Evolutionary conservation across 2,888 invertebrate species (phyloP), one percentile per base, ranked within the genome.

Genomic region (Athalia cordata): DNA sequence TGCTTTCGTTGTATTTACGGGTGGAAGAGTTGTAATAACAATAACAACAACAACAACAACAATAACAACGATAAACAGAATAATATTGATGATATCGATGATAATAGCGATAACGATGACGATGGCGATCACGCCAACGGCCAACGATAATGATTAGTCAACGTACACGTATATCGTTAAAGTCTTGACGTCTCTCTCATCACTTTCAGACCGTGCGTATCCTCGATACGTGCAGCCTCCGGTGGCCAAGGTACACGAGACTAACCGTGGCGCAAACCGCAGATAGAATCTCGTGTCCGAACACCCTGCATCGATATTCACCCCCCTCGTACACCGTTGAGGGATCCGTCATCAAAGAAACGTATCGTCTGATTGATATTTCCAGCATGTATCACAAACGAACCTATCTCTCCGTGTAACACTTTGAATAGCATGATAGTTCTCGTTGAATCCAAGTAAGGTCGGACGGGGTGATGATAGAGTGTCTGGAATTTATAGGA

Each of bases 1-100:
- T 90, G 89, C 89, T 90, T 90, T 89, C 89, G 89, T 90, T 90
- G 89, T 89, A 88, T 89, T 87, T 82, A 85, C 83, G 88, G 87
- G 86, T 89, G 89, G 88, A 87, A 87, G 82, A 79, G 81, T 82
- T 75, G 62, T 29, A 75, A 75, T 75, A 75, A 75, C 62, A 75
- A 75, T 75, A 50, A 49, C 50, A 50, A 61, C 45, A 62, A 74
- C 11, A 52, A 52, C 8, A 50, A 74, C 47, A 74, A 74, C 45
- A 62, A 74, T 3, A 75, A 50, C 3, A 75, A 75, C 29, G 50
- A 62, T n/a, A 62, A 61, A 1, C n/a, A 72, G 15, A 67, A 67
- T 43, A 64, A 64, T 6, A 11, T 8, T 55, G 6, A 55, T 55
- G n/a, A 55, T 55, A 9, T 9, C n/a, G n/a, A 11, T 7, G 55